Base-by-base conservation (phyloP, 2,888 invertebrate species). In the Homarus gammarus region DNA sequence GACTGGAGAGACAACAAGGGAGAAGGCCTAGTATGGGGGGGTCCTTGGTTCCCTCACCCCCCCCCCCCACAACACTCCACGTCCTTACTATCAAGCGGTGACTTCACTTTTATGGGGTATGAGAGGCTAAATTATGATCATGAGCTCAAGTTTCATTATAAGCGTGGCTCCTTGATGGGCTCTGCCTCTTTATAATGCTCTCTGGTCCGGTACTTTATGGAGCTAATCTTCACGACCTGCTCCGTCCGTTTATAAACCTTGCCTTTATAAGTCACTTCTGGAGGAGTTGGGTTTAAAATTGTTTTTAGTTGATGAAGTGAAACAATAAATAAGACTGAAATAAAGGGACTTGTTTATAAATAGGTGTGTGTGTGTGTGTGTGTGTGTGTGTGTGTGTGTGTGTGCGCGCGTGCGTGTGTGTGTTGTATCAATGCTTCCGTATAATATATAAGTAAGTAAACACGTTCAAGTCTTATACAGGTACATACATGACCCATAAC, bases 121-220 rank as follows among this genome's bases (percentile, higher is more conserved):
- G 64, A 64, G 64, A 64, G 64, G n/a, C 64, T 64, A 64, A 64
- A 64, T 64, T 64, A 64, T 27, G 64, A 64, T 64, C 64, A 64
- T 64, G 64, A 64, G 64, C n/a, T 64, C 64, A 27, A 27, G 64
- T 64, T 64, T 64, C 64, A 64, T 64, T 64, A 64, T 56, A 22
- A 64, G 64, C 64, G n/a, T 64, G 27, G 64, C 64, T 64, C 64
- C 56, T 64, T 64, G 64, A 64, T 27, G 64, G 64, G 64, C 18
- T 64, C 31, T 6, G 64, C 6, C 27, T 15, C 64, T 22, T 27
- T 64, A 64, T 27, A 8, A 5, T 64, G 64, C 27, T 27, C 27
- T 15, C 8, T 64, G 27, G 8, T 15, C 64, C 3, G 56, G 56
- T 12, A 56, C 56, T 56, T 56, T 56, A 56, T 12, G 56, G 18